Percentiles rank a stretch among this genome's conserved stretches.
Conservation (phyloP, 2,797 vertebrate genomes). For the Corythornis leucogaster region DNA sequence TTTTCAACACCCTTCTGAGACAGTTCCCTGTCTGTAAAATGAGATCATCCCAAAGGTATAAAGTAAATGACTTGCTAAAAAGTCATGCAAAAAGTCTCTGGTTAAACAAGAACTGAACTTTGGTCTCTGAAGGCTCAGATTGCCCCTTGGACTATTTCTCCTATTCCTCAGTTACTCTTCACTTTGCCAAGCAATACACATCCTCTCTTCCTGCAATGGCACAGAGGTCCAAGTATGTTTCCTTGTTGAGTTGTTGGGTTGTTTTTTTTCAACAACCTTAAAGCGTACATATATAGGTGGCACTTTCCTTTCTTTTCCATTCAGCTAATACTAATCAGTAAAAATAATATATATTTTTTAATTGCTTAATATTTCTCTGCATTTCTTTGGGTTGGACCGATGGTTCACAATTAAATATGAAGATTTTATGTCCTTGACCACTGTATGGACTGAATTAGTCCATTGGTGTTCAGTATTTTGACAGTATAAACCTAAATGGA, state of each 20-base stretch:
- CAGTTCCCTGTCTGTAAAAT: conserved; percentile 3
- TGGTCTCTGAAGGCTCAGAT: background rate
- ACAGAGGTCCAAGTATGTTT: background rate
- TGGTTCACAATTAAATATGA: background rate
- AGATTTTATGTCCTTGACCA: background rate
- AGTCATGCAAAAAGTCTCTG: background rate
- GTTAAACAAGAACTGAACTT: background rate
- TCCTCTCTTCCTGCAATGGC: background rate
- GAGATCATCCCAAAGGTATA: conserved; percentile 36
- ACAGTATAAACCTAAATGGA: background rate
- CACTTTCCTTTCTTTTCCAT: background rate
- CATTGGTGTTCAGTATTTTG: background rate
- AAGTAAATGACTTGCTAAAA: conserved; percentile 1
- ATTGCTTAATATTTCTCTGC: background rate
- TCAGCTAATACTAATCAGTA: background rate
- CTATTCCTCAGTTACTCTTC: background rate
- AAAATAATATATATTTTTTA: background rate
- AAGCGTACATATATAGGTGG: background rate
- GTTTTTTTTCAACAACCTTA: background rate
- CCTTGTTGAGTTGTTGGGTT: background rate
- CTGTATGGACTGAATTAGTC: background rate
- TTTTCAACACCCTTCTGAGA: conserved; percentile 60
- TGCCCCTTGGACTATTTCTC: background rate
- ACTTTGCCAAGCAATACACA: background rate
- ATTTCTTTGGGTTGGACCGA: background rate